Evolutionary conservation across 2,113 vertebrate genomes (phyloP).

Genomic region (Saguinus imperator): DNA sequence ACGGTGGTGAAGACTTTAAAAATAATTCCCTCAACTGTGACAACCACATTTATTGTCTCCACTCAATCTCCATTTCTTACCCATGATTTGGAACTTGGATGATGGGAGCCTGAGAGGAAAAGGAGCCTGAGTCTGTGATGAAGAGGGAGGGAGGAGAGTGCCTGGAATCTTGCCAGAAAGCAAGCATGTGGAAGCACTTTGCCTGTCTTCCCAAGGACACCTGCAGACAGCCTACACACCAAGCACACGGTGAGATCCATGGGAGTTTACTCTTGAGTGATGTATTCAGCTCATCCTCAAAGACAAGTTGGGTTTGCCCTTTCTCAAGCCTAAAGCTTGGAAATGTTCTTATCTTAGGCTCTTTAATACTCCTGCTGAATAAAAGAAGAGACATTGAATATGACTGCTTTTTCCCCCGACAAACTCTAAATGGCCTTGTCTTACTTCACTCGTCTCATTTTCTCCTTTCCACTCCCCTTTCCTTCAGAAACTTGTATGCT

Average conservation of each 20-base stretch:
- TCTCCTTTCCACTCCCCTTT: background rate
- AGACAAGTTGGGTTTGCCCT: background rate
- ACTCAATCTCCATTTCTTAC: background rate
- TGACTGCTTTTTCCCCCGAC: background rate
- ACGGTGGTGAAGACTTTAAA: background rate
- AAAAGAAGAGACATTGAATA: background rate
- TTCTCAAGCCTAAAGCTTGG: background rate
- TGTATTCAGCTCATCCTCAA: background rate
- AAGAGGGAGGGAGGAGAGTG: background rate
- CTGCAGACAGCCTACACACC: background rate
- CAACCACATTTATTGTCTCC: background rate
- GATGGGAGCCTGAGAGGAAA: background rate
- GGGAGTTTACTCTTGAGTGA: background rate
- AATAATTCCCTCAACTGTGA: background rate
- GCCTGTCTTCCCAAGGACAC: background rate
- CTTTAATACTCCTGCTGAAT: background rate
- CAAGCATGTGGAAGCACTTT: background rate
- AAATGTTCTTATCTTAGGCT: background rate
- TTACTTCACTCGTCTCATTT: background rate
- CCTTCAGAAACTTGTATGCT: conserved; percentile 59
- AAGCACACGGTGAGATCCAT: accelerated
- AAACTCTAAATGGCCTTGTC: background rate
- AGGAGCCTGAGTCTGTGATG: background rate
- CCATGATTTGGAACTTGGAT: background rate
- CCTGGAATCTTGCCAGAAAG: background rate